A percentile compares a stretch with the other conserved stretches of the same genome.
Evolutionary conservation across 2,113 vertebrate species (phyloP).

Genomic region (Delphinapterus leucas): DNA sequence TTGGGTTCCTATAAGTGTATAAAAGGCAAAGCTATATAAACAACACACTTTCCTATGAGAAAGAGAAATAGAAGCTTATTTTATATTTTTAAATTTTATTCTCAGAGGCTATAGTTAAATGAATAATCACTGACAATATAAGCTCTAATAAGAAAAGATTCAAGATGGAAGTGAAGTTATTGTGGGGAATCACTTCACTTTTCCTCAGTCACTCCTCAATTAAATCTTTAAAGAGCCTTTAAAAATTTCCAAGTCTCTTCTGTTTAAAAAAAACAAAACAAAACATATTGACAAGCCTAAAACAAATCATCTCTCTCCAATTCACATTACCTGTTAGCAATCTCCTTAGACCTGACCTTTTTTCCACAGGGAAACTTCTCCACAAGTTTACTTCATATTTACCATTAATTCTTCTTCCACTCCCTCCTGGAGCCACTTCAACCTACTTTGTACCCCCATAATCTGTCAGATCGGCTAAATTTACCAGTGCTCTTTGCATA

Average conservation of each 20-base stretch:
- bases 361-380: background rate
- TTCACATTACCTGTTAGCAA: background rate
- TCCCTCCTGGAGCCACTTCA: too few relatives aligned
- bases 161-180: background rate
- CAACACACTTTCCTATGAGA: background rate
- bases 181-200: background rate
- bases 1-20: background rate
- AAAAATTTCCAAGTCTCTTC: background rate
- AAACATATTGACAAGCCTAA: background rate
- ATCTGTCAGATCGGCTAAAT: background rate
- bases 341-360: background rate
- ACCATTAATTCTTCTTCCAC: background rate
- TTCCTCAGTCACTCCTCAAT: background rate
- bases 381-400: background rate
- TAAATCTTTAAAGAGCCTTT: background rate
- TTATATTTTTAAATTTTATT: background rate
- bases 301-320: background rate
- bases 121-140: background rate
- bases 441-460: fast-evolving
- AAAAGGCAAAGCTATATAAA: background rate
- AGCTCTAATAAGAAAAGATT: background rate
- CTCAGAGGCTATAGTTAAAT: background rate
- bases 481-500: background rate
- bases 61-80: background rate
- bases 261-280: background rate